Evolutionary conservation across 2,113 vertebrate genomes (phyloP).

Genomic region (Corythoichthys intestinalis): DNA sequence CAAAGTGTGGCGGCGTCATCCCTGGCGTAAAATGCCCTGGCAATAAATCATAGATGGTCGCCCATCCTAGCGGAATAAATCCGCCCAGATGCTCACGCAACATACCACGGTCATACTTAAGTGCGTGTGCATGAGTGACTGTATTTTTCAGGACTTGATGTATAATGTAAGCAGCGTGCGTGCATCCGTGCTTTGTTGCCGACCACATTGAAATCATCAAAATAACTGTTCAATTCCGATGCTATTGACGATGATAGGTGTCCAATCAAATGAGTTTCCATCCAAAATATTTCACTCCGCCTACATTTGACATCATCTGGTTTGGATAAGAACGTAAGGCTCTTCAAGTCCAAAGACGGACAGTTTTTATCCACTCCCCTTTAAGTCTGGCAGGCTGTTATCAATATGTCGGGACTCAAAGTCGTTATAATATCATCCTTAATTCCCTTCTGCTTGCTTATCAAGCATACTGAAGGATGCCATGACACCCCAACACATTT

Average conservation of each 20-base stretch:
- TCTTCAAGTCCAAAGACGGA: neutral
- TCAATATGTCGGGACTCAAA: neutral
- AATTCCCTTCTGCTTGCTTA: neutral
- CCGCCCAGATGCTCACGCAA: constrained; percentile 28
- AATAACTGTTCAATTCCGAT: neutral
- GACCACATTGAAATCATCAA: neutral
- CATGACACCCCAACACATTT: neutral
- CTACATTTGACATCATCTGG: neutral
- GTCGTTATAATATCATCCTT: neutral
- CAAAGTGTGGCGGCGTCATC: neutral
- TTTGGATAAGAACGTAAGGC: neutral
- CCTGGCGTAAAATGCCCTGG: neutral
- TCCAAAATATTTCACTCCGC: neutral
- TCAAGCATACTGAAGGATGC: neutral
- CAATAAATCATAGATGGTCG: neutral
- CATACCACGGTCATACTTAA: constrained; percentile 22
- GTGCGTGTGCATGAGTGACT: constrained; percentile 35
- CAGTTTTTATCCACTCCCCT: neutral
- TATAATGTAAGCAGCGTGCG: constrained; percentile 63
- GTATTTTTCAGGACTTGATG: constrained; percentile 55
- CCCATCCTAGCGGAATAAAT: constrained; percentile 15
- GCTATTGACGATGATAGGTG: no score
- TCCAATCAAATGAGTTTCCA: no score
- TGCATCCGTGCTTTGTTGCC: neutral
- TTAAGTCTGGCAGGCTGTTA: neutral